These are phyloP conservation scores for Lepus europaeus DNA, from an alignment of 2,113 vertebrate species.

Conservation along the genomic window DNA sequence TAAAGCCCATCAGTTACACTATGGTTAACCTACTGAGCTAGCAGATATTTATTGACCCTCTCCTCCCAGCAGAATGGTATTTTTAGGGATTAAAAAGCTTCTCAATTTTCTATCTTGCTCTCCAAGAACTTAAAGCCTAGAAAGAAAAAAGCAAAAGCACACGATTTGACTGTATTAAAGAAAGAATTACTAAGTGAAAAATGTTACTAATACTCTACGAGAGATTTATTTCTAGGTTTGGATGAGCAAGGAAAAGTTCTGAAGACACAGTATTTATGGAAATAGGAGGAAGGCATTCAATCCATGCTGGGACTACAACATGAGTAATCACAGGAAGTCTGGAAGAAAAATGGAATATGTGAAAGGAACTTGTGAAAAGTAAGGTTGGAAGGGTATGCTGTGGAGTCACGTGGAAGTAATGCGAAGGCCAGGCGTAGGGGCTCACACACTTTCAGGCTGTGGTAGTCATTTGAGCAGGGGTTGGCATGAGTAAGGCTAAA, in stretches of 20 bases:
- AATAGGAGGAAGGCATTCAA: neutral
- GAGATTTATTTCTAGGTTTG: neutral
- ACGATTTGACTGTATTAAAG: neutral
- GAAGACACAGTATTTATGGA: neutral
- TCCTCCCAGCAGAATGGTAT: constrained; percentile 16
- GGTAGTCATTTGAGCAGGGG: neutral
- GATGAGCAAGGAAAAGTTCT: neutral
- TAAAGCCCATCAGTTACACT: neutral
- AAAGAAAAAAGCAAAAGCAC: constrained; percentile 38
- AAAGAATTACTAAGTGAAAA: neutral
- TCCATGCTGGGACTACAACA: neutral
- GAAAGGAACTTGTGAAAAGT: neutral
- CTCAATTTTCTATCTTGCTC: constrained; percentile 34
- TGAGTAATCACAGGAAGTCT: no score
- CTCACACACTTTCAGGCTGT: neutral
- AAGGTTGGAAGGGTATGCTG: neutral
- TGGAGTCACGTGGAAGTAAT: neutral
- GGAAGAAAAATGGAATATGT: neutral
- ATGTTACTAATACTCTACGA: neutral
- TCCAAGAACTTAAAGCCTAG: neutral
- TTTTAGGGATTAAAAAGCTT: neutral
- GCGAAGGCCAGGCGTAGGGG: neutral
- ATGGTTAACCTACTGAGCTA: neutral
- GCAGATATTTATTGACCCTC: neutral
- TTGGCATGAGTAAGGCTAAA: neutral